Evolutionary conservation across 2,797 vertebrate species (phyloP).

Genomic region (Chelonia mydas): DNA sequence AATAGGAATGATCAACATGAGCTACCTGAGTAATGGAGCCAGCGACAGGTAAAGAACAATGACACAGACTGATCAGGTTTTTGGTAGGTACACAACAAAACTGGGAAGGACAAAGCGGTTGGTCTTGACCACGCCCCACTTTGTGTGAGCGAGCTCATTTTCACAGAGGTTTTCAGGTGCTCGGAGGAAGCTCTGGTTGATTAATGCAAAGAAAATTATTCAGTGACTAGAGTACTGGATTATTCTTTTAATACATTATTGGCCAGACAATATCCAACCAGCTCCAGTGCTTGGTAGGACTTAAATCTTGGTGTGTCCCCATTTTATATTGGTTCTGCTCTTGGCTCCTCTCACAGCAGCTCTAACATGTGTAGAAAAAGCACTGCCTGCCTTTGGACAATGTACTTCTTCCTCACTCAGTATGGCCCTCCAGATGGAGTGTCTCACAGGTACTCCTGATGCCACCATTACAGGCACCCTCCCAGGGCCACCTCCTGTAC

Average conservation of each 20-base stretch:
- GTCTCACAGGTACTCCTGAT: background rate
- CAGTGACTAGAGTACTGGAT: background rate
- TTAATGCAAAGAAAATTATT: background rate
- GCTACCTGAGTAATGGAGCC: fast-evolving
- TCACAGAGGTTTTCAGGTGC: background rate
- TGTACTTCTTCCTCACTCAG: background rate
- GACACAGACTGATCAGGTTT: background rate
- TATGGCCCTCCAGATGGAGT: too few relatives aligned
- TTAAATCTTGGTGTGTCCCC: background rate
- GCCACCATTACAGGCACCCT: background rate
- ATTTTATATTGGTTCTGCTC: too few relatives aligned
- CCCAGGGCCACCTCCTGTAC: background rate
- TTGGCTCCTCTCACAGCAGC: background rate
- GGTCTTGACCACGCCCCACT: background rate
- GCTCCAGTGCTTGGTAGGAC: too few relatives aligned
- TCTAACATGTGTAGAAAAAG: too few relatives aligned
- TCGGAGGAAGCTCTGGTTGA: too few relatives aligned
- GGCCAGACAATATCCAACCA: too few relatives aligned
- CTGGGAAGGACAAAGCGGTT: background rate
- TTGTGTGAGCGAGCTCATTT: background rate
- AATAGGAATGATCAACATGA: fast-evolving
- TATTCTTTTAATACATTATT: background rate
- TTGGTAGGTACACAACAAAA: background rate
- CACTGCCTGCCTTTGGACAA: background rate
- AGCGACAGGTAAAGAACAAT: background rate